These are phyloP conservation scores for Eleutherodactylus coqui DNA, from an alignment of 2,797 vertebrate genomes.

Conservation along the genomic window DNA sequence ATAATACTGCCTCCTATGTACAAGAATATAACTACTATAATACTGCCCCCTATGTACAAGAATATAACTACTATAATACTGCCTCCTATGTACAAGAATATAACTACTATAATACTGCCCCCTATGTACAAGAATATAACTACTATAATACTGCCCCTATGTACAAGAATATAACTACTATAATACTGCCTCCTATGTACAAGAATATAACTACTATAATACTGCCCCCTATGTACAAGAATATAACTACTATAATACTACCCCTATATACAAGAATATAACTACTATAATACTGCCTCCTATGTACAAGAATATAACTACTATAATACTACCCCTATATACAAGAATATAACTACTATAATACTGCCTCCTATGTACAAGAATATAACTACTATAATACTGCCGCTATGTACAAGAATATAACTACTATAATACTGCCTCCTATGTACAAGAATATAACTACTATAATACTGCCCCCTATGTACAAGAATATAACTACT, in stretches of 20 bases:
- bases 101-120: background rate
- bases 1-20: background rate
- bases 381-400: constrained; percentile 15
- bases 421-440: background rate
- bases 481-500: background rate
- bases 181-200: too few species aligned
- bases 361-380: background rate
- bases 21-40: constrained; percentile 2
- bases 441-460: background rate
- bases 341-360: constrained; percentile 4
- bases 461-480: background rate
- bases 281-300: background rate
- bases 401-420: background rate
- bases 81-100: background rate
- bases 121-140: too few species aligned
- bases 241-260: background rate
- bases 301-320: constrained; percentile 5
- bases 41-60: too few species aligned
- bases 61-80: too few species aligned
- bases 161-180: too few species aligned
- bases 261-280: background rate
- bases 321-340: background rate
- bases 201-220: too few species aligned
- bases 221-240: background rate
- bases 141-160: too few species aligned